phyloP scores from a whole-genome alignment of 2,797 vertebrate genomes.

The Brachyalestes nurse region DNA sequence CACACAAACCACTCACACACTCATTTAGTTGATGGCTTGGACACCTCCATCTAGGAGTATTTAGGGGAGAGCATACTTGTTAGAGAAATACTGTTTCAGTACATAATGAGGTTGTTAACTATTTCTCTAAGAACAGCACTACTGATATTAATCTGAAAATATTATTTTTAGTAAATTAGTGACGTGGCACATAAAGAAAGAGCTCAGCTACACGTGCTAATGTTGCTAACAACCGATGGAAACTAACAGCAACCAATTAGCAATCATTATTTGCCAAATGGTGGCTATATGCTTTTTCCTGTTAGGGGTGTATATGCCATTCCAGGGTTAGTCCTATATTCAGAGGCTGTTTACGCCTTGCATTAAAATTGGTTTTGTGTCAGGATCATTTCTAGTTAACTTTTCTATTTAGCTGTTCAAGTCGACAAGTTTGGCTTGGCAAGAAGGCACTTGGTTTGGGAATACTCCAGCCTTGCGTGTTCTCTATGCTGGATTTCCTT shows the following conservation, averaged over 20 bases:
- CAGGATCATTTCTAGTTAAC: too few species aligned
- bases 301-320: too few species aligned
- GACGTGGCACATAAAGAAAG: not conserved
- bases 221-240: not conserved
- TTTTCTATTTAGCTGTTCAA: too few species aligned
- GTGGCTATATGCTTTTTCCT: too few species aligned
- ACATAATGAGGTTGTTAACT: too few species aligned
- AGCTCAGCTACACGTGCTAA: not conserved
- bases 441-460: too few species aligned
- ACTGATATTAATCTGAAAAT: conserved; percentile 5
- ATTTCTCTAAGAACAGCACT: conserved; percentile 3
- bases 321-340: too few species aligned
- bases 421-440: too few species aligned
- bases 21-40: conserved; percentile 12
- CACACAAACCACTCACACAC: conserved; percentile 20
- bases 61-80: not conserved
- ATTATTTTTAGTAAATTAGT: conserved; percentile 26
- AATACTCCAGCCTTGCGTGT: too few species aligned
- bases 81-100: not conserved
- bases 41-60: conserved; percentile 15
- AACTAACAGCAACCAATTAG: not conserved
- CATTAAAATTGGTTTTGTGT: too few species aligned
- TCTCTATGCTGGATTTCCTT: too few species aligned
- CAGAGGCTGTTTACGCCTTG: too few species aligned
- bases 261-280: not conserved